Evolutionary conservation across 92 coral and sea anemone genomes (phyloP), one percentile per base, ranked within the genome.

Genomic region (Parazoanthus swiftii): DNA sequence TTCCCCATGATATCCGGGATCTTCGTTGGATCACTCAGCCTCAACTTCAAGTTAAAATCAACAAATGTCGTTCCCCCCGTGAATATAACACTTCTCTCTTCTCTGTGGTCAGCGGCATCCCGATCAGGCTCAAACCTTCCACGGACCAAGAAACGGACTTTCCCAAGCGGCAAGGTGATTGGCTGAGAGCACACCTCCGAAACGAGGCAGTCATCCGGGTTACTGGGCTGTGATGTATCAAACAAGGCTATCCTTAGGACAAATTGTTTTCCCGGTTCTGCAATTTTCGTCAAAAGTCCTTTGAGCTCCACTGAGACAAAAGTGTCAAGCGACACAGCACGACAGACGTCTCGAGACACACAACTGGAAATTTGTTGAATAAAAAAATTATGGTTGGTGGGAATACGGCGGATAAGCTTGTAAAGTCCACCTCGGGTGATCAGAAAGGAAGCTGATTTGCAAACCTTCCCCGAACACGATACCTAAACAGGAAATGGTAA

Each of bases 181-280:
- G 92, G 89, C 88, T 93, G 95, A 43, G 93, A 93, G 75, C 98
- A 95, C 81, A 95, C 94, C 86, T 90, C 91, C 42, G 93, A 90
- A 36, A 81, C 65, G 21, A 95, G 94, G 67, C 95, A 91, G n/a
- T n/a, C 82, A 80, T 95, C 95, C 26, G 95, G 95, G 51, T 95
- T 95, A 25, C 38, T 51, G 6, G 94, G 89, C 46, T 91, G 94
- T 13, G 94, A 86, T 6, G 90, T 74, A 71, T 95, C 98, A 79
- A 95, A 90, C 54, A 95, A 86, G 59, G 96, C 93, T 50, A 95
- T 89, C 78, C 95, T 91, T 58, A 95, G 85, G 18, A 95, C 94
- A 88, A 95, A 95, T 88, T 95, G 98, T 76, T 95, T 95, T 29
- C 98, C 98, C 48, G 98, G 98, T 88, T 95, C 98, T 35, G 93